Evolutionary conservation across 2,797 vertebrate genomes (phyloP), one percentile per base, ranked within the genome.

Genomic region (Gambelia wislizenii): DNA sequence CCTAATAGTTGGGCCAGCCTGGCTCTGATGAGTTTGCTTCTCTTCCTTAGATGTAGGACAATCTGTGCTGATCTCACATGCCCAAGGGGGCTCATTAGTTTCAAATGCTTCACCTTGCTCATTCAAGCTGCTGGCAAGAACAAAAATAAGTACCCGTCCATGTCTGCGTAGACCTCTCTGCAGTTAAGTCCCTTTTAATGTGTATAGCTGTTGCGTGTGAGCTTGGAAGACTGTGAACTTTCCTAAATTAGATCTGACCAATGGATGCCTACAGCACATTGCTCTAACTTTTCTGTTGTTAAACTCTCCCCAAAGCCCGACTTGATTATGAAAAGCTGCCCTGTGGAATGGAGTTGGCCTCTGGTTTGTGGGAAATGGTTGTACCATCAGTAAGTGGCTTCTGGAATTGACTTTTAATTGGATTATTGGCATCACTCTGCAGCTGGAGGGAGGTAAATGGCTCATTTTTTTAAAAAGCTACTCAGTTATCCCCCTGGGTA

Each of bases 331-430:
- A 0, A 86, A 2, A 36, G 22, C 33, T 59, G 14, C 1, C 18
- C 77, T 89, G 59, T 39, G 86, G 42, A 33, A 39, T 76, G 5
- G 89, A 90, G 70, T 87, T 80, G 0, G 33, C 90, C 89, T 90
- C 77, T 75, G 77, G 84, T 75, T 82, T 81, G 75, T 44, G n/a
- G 69, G 84, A 91, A 88, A 88, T 2, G 76, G 33, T 90, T 86
- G 83, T 0, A 91, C 79, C 85, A 69, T 88, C 27, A 81, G 25
- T 75, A 78, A 1, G 72, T 86, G 39, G 12, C 85, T 90, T 92
- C 91, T 92, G 89, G 7, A 2, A 84, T 95, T 89, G 72, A 72
- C 90, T 79, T 84, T 54, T 47, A 90, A 76, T 82, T 89, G 88
- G 47, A 85, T 89, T 85, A 81, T 75, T 78, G 78, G 54, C 78